Conservation (phyloP, 2,888 invertebrate genomes). For the Drosophila subsilvestris region DNA sequence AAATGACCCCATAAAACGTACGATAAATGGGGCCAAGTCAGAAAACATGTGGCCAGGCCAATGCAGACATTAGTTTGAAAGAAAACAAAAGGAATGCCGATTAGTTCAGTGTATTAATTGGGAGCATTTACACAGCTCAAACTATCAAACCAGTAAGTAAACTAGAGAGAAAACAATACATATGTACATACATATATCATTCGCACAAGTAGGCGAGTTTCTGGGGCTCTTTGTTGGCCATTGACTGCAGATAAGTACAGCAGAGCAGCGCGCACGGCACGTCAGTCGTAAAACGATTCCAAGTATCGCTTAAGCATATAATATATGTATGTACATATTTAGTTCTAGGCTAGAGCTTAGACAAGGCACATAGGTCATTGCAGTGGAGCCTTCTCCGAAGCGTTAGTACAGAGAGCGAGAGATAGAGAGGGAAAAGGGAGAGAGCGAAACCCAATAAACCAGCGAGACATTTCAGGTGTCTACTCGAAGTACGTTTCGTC, state of each 20-base stretch:
- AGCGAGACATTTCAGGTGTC: slow-evolving; percentile 46
- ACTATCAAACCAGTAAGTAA: slow-evolving; percentile 24
- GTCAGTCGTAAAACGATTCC: slow-evolving; percentile 16
- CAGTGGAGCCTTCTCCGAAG: neutral
- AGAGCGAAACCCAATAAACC: slow-evolving; percentile 17
- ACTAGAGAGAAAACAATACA: slow-evolving; percentile 1
- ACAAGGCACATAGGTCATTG: neutral
- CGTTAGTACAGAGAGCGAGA: neutral
- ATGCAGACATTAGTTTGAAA: neutral
- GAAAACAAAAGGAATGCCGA: neutral
- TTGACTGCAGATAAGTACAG: slow-evolving; percentile 19
- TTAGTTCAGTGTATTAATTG: neutral
- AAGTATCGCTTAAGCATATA: neutral
- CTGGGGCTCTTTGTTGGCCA: slow-evolving; percentile 6
- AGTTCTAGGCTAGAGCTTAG: neutral
- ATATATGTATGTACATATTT: no score
- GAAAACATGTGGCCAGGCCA: neutral
- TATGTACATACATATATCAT: no score
- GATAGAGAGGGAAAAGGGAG: neutral
- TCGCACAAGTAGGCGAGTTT: slow-evolving; percentile 16
- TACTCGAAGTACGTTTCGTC: slow-evolving; percentile 13
- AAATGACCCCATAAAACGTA: slow-evolving; percentile 1
- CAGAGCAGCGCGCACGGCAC: slow-evolving; percentile 21
- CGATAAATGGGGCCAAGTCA: neutral
- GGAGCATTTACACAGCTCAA: slow-evolving; percentile 14